Evolutionary conservation across 2,113 vertebrate genomes (phyloP).

Genomic region (Ptilonorhynchus violaceus): DNA sequence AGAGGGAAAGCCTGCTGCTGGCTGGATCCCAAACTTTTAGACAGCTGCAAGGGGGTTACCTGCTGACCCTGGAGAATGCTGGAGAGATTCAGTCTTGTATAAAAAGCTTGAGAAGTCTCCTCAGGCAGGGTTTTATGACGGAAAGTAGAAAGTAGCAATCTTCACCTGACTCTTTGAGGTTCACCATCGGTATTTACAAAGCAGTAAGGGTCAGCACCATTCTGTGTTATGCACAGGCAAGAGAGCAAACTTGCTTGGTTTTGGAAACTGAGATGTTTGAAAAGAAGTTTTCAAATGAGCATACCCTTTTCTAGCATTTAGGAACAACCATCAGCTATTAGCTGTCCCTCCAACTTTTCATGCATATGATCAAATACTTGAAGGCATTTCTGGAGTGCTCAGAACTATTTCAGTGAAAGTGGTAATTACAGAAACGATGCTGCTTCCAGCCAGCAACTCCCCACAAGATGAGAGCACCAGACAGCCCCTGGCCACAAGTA

Average conservation of each 20-base stretch:
- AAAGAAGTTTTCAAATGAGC: not conserved
- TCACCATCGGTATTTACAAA: not conserved
- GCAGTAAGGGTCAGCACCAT: not conserved
- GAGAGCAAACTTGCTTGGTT: not conserved
- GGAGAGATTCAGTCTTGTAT: not conserved
- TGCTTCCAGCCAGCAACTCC: constrained; percentile 41
- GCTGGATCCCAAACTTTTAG: not conserved
- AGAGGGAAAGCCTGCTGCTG: not conserved
- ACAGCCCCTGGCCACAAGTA: constrained; percentile 50
- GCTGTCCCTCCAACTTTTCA: not conserved
- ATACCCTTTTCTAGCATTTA: not conserved
- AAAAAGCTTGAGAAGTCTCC: not conserved
- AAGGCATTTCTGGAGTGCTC: constrained; percentile 56
- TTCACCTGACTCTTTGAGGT: not conserved
- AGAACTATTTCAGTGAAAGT: constrained; percentile 41
- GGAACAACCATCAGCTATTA: not conserved
- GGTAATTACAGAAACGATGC: constrained; percentile 39
- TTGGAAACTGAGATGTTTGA: not conserved
- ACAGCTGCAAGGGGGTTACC: not conserved
- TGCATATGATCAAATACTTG: constrained; percentile 49
- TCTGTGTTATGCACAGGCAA: not conserved
- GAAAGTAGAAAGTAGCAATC: not conserved
- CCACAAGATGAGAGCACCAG: constrained; percentile 65
- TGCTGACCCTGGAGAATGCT: not conserved
- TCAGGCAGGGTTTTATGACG: accelerated